Percentiles rank a stretch among this genome's conserved stretches.
These are phyloP conservation scores for Umimayanthus chanpuru DNA, from an alignment of 92 coral and sea anemone species.

Conservation along the genomic window DNA sequence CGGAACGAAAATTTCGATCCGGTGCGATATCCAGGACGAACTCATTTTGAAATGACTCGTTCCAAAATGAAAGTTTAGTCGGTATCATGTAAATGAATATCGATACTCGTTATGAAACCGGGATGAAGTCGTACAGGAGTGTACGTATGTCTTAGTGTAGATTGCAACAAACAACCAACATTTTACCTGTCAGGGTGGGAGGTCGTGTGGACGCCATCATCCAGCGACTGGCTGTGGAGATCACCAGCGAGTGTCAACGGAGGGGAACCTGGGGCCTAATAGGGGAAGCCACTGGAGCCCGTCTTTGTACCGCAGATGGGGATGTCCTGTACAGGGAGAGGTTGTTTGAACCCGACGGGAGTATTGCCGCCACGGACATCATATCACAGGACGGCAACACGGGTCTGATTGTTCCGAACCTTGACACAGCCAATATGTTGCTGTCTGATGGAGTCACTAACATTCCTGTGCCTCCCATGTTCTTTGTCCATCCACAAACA, in stretches of 20 bases:
- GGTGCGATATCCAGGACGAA: too few relatives aligned
- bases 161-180: not conserved
- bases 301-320: conserved; percentile 89
- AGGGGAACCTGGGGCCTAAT: conserved; percentile 94
- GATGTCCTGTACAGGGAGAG: conserved; percentile 78
- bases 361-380: conserved; percentile 75
- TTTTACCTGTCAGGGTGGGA: conserved; percentile 61
- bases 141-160: not conserved
- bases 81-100: too few relatives aligned
- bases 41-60: too few relatives aligned
- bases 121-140: too few relatives aligned
- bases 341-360: conserved; percentile 80
- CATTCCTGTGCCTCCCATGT: conserved; percentile 87
- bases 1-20: too few relatives aligned
- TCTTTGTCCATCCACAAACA: conserved; percentile 91
- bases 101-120: too few relatives aligned
- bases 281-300: conserved; percentile 91
- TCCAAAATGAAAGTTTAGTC: too few relatives aligned
- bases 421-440: conserved; percentile 87
- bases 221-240: conserved; percentile 88
- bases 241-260: conserved; percentile 96
- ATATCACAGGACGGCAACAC: conserved; percentile 76
- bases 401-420: conserved; percentile 85
- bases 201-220: conserved; percentile 90
- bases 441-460: conserved; percentile 89